Evolutionary conservation across 1,140 invertebrate species (phyloP), one percentile per base, ranked within the genome.

Genomic region (Ladona fulva): DNA sequence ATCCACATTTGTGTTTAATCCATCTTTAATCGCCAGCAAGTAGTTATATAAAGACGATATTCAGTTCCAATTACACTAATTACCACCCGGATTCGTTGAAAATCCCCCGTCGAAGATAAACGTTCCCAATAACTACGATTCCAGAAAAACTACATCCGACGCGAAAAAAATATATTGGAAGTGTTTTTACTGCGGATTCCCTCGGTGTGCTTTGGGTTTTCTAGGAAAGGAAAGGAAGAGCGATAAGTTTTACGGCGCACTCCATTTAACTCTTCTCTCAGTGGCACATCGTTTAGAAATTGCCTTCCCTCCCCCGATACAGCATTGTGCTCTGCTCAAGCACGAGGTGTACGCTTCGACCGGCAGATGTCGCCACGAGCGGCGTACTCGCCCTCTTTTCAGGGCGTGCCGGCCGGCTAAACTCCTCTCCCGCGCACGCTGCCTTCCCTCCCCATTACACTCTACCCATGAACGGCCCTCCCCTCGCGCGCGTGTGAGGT

Each of bases 201-300:
- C 29, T 37, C 29, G 29, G 1, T 37, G 29, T 5, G 29, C 29
- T 37, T 37, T 37, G 29, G 29, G 29, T 37, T 37, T 37, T 37
- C 29, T 37, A 37, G 29, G 52, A 66, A 66, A 12, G 52, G n/a
- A 66, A 66, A 66, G 8, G 29, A 37, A 37, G n/a, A 66, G 52
- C 52, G 52, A 66, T 66, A 66, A 66, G 52, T 66, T 66, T 22
- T 66, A 66, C 52, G 52, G 52, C 52, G 52, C 52, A 66, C 52
- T 66, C 52, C 52, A 66, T 66, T 66, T 66, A 66, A 66, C 52
- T 66, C 52, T 66, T 16, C 52, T 12, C 52, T 66, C 52, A 66
- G 52, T 66, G 52, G 52, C 52, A 66, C 52, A 66, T 66, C 52
- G 52, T 66, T 66, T 66, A 66, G 52, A 66, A 66, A 66, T 66